These are phyloP conservation scores for Cliona cf. orientalis DNA, from an alignment of 37 sponge, comb jelly and placozoan genomes.

Conservation along the genomic window DNA sequence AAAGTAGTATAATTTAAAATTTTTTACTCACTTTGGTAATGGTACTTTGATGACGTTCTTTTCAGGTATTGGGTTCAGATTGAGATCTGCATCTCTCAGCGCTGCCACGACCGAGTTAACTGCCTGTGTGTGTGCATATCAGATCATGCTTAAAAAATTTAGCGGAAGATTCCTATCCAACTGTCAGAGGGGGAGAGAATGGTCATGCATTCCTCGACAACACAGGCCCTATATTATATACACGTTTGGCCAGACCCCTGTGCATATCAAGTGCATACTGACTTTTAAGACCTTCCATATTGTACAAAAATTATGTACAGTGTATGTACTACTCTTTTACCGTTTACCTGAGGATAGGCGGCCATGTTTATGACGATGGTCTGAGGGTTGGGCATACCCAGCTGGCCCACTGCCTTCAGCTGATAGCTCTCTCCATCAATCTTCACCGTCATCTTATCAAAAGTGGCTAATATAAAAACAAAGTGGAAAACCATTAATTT, in stretches of 20 bases:
- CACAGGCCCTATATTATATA: neutral
- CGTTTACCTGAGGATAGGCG: conserved; percentile 57
- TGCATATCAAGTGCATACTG: too few species aligned
- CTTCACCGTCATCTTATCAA: conserved; percentile 56
- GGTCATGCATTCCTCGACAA: too few species aligned
- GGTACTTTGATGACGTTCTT: conserved; percentile 58
- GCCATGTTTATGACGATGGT: conserved; percentile 70
- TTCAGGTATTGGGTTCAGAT: conserved; percentile 64
- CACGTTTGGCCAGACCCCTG: neutral
- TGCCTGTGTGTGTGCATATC: conserved; percentile 37
- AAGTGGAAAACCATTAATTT: too few species aligned
- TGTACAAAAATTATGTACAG: neutral
- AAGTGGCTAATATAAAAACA: conserved; percentile 28
- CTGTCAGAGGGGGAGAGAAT: too few species aligned
- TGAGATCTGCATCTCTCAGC: conserved; percentile 22
- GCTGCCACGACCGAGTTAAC: conserved; percentile 42
- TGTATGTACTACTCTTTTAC: neutral
- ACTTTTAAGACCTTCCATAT: too few species aligned
- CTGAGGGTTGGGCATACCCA: conserved; percentile 65
- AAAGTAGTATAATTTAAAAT: neutral
- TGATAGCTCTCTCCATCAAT: conserved; percentile 46
- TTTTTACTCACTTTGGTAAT: conserved; percentile 75
- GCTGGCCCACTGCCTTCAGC: conserved; percentile 66
- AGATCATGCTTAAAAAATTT: neutral
- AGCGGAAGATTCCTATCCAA: too few species aligned